A percentile compares a stretch with the other conserved stretches of the same genome.
phyloP scores from a whole-genome alignment of 2,113 vertebrate species.

The Callorhinus ursinus region DNA sequence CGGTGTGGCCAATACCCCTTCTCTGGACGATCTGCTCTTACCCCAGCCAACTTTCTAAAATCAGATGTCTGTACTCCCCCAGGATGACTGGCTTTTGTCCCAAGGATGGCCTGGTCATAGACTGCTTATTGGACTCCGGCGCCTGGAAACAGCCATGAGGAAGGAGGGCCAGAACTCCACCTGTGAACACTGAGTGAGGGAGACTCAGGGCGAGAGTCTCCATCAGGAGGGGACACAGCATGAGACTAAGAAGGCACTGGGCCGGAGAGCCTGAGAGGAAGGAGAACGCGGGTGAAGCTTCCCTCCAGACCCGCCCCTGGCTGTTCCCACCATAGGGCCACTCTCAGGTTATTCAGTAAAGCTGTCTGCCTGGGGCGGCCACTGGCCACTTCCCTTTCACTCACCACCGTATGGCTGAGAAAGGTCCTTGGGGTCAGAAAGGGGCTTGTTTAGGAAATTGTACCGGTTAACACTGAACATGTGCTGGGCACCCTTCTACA shows the following conservation, averaged over 20 bases:
- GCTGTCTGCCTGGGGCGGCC: too few species aligned
- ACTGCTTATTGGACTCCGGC: conserved; percentile 71
- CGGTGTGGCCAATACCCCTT: neutral
- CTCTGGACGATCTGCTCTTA: neutral
- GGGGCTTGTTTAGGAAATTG: neutral
- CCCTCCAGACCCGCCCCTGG: neutral
- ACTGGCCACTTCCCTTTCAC: neutral
- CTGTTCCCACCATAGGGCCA: neutral
- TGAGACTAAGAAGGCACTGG: too few species aligned
- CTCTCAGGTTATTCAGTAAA: neutral
- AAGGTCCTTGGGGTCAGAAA: neutral
- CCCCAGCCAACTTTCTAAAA: neutral
- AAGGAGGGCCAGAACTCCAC: conserved; percentile 64
- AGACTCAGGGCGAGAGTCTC: neutral
- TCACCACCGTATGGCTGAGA: neutral
- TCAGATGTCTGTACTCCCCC: conserved; percentile 31
- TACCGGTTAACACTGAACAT: too few species aligned
- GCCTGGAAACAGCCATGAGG: conserved; percentile 70
- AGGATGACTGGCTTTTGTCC: neutral
- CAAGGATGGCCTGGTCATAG: neutral
- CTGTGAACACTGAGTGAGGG: neutral
- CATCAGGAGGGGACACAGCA: too few species aligned
- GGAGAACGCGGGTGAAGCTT: neutral
- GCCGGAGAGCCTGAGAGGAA: neutral
- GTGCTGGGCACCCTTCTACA: neutral